phyloP scores from a whole-genome alignment of 2,888 invertebrate genomes.

The Parelbella ahira region DNA sequence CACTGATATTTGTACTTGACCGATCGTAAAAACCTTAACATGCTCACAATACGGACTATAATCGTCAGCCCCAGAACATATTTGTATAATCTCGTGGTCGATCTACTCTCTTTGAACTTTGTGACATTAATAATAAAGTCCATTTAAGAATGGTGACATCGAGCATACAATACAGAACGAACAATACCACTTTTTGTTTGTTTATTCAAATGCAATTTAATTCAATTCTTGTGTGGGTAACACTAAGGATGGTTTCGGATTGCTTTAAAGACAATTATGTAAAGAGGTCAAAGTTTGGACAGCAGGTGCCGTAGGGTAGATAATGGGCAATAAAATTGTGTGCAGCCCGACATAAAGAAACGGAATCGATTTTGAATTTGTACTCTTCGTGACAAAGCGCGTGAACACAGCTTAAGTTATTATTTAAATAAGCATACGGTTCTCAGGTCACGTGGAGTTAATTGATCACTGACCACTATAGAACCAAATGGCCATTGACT shows the following conservation, averaged over 20 bases:
- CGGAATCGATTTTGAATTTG: conserved; percentile 14
- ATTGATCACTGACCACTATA: too few species aligned
- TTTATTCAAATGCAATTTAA: conserved; percentile 1
- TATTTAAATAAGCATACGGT: too few species aligned
- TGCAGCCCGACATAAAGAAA: conserved; percentile 18
- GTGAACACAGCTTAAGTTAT: too few species aligned
- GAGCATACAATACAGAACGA: conserved; percentile 1
- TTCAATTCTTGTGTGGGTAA: not conserved
- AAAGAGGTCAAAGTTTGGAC: conserved; percentile 24
- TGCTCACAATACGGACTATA: conserved; percentile 3
- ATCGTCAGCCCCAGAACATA: not conserved
- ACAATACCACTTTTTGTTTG: conserved; percentile 14
- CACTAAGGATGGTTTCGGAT: conserved; percentile 16
- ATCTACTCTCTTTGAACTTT: too few species aligned
- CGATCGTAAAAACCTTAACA: conserved; percentile 14
- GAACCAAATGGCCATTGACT: too few species aligned
- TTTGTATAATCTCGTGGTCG: conserved; percentile 6
- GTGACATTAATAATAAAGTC: conserved; percentile 1
- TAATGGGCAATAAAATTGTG: conserved; percentile 21
- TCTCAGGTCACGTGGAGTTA: too few species aligned
- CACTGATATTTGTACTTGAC: conserved; percentile 52
- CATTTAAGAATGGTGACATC: not conserved
- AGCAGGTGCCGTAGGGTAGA: conserved; percentile 22
- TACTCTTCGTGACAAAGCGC: conserved; percentile 2
- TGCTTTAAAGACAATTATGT: not conserved